phyloP scores from a whole-genome alignment of 2,113 vertebrate species.

The Girardinichthys multiradiatus region DNA sequence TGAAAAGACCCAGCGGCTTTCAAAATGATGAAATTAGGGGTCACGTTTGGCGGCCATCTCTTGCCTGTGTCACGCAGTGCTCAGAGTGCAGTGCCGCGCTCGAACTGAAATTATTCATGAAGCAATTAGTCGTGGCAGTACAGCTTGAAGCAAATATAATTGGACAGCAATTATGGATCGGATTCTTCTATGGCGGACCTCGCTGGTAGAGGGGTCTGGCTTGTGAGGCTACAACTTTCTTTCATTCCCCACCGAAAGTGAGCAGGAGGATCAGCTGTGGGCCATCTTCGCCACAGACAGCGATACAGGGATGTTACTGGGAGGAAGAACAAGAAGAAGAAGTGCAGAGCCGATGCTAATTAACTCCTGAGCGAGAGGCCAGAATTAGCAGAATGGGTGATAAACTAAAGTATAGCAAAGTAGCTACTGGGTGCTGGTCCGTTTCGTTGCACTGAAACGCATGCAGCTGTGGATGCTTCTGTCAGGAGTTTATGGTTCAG shows the following conservation, averaged over 20 bases:
- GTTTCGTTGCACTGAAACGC: conserved; percentile 11
- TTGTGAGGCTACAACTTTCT: conserved; percentile 40
- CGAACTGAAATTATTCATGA: conserved; percentile 71
- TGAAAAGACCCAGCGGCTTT: conserved; percentile 13
- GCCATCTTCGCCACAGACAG: conserved; percentile 20
- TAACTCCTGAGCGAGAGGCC: conserved; percentile 48
- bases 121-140: conserved; percentile 71
- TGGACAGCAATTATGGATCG: conserved; percentile 74
- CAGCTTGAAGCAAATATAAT: conserved; percentile 75
- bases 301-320: conserved; percentile 2
- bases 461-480: conserved; percentile 4
- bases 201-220: conserved; percentile 64
- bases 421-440: neutral
- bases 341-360: conserved; percentile 39
- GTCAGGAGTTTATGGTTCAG: conserved; percentile 20
- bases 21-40: conserved; percentile 24
- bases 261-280: conserved; percentile 34
- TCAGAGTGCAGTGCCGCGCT: conserved; percentile 33
- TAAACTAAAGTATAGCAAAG: conserved; percentile 14
- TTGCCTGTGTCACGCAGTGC: conserved; percentile 48
- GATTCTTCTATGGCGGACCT: conserved; percentile 66
- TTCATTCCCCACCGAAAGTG: conserved; percentile 55
- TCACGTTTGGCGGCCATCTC: conserved; percentile 48
- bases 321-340: neutral
- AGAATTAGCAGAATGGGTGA: neutral